Evolutionary conservation across 2,888 invertebrate genomes (phyloP), one percentile per base, ranked within the genome.

Genomic region (Sepiola atlantica): DNA sequence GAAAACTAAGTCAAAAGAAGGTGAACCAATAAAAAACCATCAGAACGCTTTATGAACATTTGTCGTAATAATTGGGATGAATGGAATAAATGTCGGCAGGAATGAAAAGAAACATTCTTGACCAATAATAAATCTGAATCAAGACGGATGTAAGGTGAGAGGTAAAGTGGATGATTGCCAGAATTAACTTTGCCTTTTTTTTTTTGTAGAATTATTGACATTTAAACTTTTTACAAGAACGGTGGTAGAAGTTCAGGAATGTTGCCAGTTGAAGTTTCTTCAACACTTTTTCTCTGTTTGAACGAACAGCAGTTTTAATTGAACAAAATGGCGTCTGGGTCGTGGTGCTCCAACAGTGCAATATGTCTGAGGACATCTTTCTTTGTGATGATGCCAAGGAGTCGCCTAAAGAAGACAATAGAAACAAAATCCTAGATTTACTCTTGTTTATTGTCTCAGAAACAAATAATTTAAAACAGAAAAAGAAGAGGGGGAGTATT

Each of bases 301-400:
- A n/a, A 77, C 77, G 16, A n/a, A n/a, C n/a, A 77, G n/a, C 77
- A 77, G 77, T 77, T 77, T 32, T 95, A 97, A 95, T 97, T 97
- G 96, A 97, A 97, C 92, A 97, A 95, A 54, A 97, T 97, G 91
- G 97, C 96, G 94, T 97, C 97, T n/a, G 99, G 99, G 97, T 99
- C 99, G 97, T 99, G 99, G 97, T 99, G 99, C 97, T 99, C 99
- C 98, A 99, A 98, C 97, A 99, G 99, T 97, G 99, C 99, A 90
- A 99, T 98, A 97, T 99, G 99, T 54, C 99, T 98, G 55, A 99
- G 98, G 32, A 99, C 99, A 97, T 99, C 99, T 97, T 99, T 99
- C 98, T 99, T 99, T 24, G 99, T 99, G 96, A 99, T 99, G 55
- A 99, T 99, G 94, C 99, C 99, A 94, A 99, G 98, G 94, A 99